Base-by-base conservation (phyloP, 2,113 vertebrate species). In the Aptenodytes forsteri region DNA sequence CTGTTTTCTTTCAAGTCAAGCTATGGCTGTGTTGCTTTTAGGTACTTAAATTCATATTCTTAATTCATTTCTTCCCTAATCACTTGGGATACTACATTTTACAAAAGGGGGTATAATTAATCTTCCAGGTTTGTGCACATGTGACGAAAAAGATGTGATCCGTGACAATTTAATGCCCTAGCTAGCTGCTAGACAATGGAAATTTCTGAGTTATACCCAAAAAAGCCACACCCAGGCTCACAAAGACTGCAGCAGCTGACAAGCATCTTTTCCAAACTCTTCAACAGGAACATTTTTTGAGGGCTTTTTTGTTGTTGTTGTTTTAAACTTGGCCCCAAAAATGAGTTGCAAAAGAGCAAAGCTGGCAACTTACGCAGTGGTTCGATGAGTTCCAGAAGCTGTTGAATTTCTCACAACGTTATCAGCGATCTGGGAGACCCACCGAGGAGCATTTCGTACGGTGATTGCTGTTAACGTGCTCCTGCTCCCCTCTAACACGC, bases 1-100 rank as follows among this genome's bases (percentile, higher is more conserved):
- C 89, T 94, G 78, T 73, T 91, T 94, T 58, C 82, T 83, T 92
- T 97, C 87, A 55, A 90, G 84, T 50, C 93, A 77, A 58, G 62
- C 84, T 93, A 54, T 11, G 87, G 54, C 87, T 67, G 66, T 38
- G 75, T 80, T 11, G 0, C 84, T 95, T 94, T 96, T 93, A 96
- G 96, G 87, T 93, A 70, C 78, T 96, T 93, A 73, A 90, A 96
- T 91, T 90, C 87, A 80, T 91, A 91, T 96, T 96, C 93, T 87
- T 87, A 70, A 94, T 97, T 94, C 80, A 87, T 96, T 94, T 88
- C 87, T 95, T 90, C 83, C 83, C 83, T 85, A 94, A 72, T 93
- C 93, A 91, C 85, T 84, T 67, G 82, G 90, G 96, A 95, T 93
- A 71, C 69, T 36, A 64, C 54, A 2, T 93, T 93, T 96, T 94